These are phyloP conservation scores for Dendrocincla fuliginosa DNA, from an alignment of 2,797 vertebrate species.

Conservation along the genomic window DNA sequence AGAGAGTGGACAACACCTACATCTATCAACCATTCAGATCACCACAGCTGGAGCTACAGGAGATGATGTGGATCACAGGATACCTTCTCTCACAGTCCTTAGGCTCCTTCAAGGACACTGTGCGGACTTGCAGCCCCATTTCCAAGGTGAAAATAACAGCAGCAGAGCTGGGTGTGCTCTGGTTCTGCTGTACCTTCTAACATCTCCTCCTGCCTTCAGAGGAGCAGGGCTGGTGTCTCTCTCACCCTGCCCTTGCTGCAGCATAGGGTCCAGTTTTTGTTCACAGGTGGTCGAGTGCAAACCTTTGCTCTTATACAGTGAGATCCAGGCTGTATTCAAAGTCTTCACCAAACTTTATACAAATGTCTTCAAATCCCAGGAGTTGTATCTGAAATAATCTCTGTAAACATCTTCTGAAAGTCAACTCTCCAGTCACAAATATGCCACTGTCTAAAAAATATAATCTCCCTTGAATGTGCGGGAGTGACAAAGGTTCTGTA, in stretches of 20 bases:
- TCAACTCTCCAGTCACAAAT: neutral
- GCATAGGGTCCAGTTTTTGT: neutral
- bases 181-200: accelerated
- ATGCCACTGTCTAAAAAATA: neutral
- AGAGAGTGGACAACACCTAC: neutral
- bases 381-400: neutral
- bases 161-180: neutral
- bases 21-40: neutral
- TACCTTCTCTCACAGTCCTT: no score
- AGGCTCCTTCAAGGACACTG: neutral
- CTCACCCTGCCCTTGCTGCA: neutral
- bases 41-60: neutral
- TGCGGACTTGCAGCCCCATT: neutral
- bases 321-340: neutral
- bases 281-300: neutral
- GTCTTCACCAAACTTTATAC: neutral
- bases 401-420: neutral
- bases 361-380: neutral
- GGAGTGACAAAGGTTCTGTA: neutral
- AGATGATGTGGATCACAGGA: neutral
- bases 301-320: neutral
- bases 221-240: neutral
- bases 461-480: neutral
- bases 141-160: neutral
- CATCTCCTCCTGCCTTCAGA: neutral